Evolutionary conservation across 2,797 vertebrate genomes (phyloP).

Genomic region (Miichthys miiuy): DNA sequence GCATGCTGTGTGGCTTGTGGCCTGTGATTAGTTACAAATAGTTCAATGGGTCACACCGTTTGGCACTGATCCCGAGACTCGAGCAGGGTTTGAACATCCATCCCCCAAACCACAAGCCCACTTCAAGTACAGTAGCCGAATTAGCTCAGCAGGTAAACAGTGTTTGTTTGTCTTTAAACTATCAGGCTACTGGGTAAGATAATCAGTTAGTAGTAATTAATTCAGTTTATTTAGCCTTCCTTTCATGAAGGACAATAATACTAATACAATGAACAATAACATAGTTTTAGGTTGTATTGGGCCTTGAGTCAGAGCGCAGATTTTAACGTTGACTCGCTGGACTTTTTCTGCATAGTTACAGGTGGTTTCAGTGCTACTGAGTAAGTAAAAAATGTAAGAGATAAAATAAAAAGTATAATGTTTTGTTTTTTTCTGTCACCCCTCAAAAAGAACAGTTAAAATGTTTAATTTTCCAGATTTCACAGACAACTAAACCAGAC

Average conservation of each 20-base stretch:
- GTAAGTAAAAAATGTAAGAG: not conserved
- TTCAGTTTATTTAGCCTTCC: not conserved
- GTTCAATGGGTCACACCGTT: conserved; percentile 74
- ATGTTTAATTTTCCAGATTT: conserved; percentile 17
- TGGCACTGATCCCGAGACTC: conserved; percentile 59
- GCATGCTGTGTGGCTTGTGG: conserved; percentile 69
- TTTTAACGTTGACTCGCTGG: not conserved
- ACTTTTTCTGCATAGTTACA: conserved; percentile 44
- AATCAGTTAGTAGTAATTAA: not conserved
- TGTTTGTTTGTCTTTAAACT: conserved; percentile 6
- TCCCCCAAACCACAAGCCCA: conserved; percentile 33
- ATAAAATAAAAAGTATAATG: not conserved
- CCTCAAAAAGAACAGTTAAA: not conserved
- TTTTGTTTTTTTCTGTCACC: not conserved
- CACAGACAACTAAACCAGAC: conserved; percentile 18
- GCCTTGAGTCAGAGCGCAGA: not conserved
- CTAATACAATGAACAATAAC: not conserved
- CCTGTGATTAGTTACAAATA: conserved; percentile 80
- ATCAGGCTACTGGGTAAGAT: not conserved
- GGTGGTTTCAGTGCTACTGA: conserved; percentile 33
- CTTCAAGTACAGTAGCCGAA: conserved; percentile 10
- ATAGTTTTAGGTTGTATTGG: not conserved
- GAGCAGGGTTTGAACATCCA: conserved; percentile 48
- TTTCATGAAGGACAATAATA: not conserved
- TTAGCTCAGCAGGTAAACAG: conserved; percentile 9